Percentiles rank a stretch among this genome's conserved stretches.
These are phyloP conservation scores for Okapia johnstoni DNA, from an alignment of 2,113 vertebrate species.

Conservation along the genomic window DNA sequence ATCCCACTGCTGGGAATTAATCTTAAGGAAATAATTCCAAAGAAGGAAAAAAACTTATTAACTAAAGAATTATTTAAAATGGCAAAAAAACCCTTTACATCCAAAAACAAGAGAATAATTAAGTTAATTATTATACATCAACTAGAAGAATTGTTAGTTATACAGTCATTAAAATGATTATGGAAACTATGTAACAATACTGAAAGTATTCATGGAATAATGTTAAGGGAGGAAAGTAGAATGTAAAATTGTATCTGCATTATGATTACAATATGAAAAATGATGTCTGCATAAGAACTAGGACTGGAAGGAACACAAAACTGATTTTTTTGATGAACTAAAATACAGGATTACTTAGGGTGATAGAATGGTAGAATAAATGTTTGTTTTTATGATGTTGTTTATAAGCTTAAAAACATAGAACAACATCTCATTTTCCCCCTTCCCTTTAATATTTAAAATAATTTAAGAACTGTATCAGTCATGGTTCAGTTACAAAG, in stretches of 20 bases:
- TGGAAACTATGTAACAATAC: background rate
- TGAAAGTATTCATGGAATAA: constrained; percentile 2
- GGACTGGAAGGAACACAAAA: background rate
- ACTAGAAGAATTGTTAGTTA: background rate
- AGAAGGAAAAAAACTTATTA: background rate
- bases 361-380: background rate
- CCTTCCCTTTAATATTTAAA: background rate
- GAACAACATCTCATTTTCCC: background rate
- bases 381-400: background rate
- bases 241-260: background rate
- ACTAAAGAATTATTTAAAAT: constrained; percentile 37
- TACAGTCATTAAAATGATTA: constrained; percentile 43
- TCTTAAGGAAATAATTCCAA: constrained; percentile 44
- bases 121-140: background rate
- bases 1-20: constrained; percentile 26
- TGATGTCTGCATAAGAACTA: background rate
- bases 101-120: constrained; percentile 32
- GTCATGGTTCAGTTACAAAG: background rate
- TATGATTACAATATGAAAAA: background rate
- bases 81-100: background rate
- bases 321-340: background rate
- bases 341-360: background rate
- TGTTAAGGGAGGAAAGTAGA: background rate
- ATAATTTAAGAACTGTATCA: background rate
- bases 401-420: constrained; percentile 29